A percentile compares a stretch with the other conserved stretches of the same genome.
These are phyloP conservation scores for Dunckerocampus dactyliophorus DNA, from an alignment of 2,113 vertebrate genomes.

Conservation along the genomic window DNA sequence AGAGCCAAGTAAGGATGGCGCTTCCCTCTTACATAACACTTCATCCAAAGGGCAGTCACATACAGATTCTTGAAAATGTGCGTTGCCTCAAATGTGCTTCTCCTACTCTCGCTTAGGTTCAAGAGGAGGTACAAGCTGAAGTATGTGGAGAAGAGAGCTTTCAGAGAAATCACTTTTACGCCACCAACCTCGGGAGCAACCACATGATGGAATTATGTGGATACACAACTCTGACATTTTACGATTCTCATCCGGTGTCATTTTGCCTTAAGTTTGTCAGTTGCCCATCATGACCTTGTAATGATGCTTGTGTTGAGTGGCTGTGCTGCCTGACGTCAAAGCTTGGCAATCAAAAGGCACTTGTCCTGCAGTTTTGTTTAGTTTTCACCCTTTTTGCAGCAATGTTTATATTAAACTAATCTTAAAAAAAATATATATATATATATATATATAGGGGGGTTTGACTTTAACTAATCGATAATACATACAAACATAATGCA, in stretches of 20 bases:
- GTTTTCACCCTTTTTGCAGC: background rate
- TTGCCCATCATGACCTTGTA: background rate
- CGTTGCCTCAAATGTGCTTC: constrained; percentile 1
- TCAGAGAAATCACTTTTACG: constrained; percentile 76
- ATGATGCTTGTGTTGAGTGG: background rate
- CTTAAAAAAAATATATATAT: too few species aligned
- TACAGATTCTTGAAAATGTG: background rate
- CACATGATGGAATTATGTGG: constrained; percentile 34
- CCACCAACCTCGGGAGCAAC: constrained; percentile 12
- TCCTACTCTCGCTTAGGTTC: constrained; percentile 70
- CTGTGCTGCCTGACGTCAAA: background rate
- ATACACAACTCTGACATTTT: constrained; percentile 25
- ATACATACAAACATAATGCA: too few species aligned
- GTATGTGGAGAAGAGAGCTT: constrained; percentile 85
- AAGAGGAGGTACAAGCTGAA: constrained; percentile 83
- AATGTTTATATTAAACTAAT: background rate
- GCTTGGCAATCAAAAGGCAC: constrained; percentile 4
- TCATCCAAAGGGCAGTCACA: constrained; percentile 1
- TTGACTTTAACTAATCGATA: background rate
- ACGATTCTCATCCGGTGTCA: background rate
- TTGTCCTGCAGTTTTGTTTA: background rate
- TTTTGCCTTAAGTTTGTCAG: background rate
- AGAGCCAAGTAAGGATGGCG: constrained; percentile 81
- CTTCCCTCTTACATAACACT: constrained; percentile 21
- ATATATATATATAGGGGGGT: background rate